These are phyloP conservation scores for Danaus melanippus DNA, from an alignment of 1,140 invertebrate genomes.

Conservation along the genomic window DNA sequence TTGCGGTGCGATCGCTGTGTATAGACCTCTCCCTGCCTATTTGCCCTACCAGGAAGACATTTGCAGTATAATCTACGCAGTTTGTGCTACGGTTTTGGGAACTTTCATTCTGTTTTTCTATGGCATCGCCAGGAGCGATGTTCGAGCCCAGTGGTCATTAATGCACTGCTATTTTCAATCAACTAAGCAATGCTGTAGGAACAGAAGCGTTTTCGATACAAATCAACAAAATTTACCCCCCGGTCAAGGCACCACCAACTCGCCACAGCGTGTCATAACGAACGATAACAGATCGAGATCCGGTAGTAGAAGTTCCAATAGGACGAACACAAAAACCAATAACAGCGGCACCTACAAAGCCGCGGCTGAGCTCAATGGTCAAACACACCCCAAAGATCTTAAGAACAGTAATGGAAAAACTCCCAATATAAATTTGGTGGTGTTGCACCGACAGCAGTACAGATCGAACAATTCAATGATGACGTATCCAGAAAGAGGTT, in stretches of 20 bases:
- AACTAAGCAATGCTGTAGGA: constrained; percentile 76
- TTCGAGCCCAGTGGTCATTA: constrained; percentile 81
- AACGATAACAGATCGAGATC: constrained; percentile 74
- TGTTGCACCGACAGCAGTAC: constrained; percentile 80
- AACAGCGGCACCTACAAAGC: constrained; percentile 72
- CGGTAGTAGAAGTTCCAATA: constrained; percentile 75
- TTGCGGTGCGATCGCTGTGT: constrained; percentile 78
- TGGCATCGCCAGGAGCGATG: constrained; percentile 86
- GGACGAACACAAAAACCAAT: constrained; percentile 71
- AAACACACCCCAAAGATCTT: constrained; percentile 58
- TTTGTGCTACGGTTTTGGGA: constrained; percentile 80
- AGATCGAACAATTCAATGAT: constrained; percentile 79
- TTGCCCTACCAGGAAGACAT: constrained; percentile 80
- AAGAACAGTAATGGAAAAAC: constrained; percentile 61
- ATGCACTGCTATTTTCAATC: constrained; percentile 76
- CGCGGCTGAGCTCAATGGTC: constrained; percentile 68
- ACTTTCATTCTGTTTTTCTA: constrained; percentile 91
- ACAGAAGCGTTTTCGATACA: constrained; percentile 77
- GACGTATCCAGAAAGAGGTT: constrained; percentile 75
- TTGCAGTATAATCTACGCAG: constrained; percentile 84
- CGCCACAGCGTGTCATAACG: constrained; percentile 43
- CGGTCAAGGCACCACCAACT: constrained; percentile 53
- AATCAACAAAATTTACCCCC: constrained; percentile 73
- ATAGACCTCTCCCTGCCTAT: constrained; percentile 76
- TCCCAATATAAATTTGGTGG: constrained; percentile 77